These are phyloP conservation scores for Masticophis lateralis DNA, from an alignment of 2,797 vertebrate species.

Conservation along the genomic window DNA sequence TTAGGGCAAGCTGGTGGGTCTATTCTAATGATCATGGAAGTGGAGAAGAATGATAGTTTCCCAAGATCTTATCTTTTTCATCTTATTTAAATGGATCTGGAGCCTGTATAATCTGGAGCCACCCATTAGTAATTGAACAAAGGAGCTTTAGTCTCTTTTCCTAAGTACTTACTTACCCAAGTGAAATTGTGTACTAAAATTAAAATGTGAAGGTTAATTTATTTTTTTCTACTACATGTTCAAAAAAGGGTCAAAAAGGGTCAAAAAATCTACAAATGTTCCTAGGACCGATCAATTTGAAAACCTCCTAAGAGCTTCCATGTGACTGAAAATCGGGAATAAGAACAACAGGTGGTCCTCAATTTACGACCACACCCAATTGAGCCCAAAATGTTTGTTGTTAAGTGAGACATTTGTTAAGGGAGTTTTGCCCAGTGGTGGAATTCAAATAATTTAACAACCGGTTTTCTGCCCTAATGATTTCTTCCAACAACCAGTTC, in stretches of 20 bases:
- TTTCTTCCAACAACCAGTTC: no score
- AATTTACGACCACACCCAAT: no score
- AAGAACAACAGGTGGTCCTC: not conserved
- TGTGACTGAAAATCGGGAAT: accelerated
- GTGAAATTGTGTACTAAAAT: not conserved
- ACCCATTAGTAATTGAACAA: not conserved
- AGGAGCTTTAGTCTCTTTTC: not conserved
- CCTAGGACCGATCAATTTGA: not conserved
- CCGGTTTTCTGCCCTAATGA: no score
- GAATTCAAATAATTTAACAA: no score
- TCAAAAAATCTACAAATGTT: not conserved
- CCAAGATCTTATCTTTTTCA: not conserved
- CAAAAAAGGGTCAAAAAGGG: not conserved
- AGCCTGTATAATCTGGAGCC: not conserved
- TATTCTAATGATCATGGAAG: not conserved
- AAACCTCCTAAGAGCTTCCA: accelerated
- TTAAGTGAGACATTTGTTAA: no score
- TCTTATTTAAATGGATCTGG: not conserved
- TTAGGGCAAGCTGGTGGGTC: not conserved
- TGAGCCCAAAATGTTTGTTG: no score
- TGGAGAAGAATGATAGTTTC: not conserved
- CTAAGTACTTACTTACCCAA: not conserved
- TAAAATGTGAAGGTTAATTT: not conserved
- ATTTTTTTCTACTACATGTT: not conserved
- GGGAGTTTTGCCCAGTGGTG: no score